phyloP scores from a whole-genome alignment of 2,113 vertebrate genomes.

The Amblyornis subalaris region DNA sequence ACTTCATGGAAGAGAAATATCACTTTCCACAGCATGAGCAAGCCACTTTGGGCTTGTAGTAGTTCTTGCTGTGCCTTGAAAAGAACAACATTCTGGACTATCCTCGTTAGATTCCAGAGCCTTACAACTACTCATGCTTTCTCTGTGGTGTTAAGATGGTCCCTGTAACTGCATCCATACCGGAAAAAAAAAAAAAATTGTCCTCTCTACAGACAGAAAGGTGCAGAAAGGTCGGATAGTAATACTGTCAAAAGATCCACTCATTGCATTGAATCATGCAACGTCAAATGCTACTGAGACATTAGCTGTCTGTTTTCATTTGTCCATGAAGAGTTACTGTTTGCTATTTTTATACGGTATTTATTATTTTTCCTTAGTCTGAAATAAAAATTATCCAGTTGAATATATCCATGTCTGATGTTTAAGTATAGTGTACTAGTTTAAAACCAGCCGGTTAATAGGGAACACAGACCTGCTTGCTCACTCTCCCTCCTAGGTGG shows the following conservation, averaged over 20 bases:
- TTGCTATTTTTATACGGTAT: not conserved
- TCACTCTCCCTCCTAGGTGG: not conserved
- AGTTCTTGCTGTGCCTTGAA: not conserved
- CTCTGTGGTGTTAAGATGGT: not conserved
- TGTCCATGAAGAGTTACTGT: not conserved
- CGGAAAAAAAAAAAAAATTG: not conserved
- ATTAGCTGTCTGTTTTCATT: not conserved
- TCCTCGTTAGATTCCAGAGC: not conserved
- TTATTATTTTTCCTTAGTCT: not conserved
- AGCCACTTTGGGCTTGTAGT: not conserved
- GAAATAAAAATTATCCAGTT: not conserved
- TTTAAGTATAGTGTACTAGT: not conserved
- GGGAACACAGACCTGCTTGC: not conserved
- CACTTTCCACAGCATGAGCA: accelerated
- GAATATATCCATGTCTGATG: not conserved
- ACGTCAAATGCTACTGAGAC: not conserved
- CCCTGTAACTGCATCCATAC: not conserved
- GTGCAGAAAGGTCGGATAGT: not conserved
- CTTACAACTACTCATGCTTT: not conserved
- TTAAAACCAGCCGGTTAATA: not conserved
- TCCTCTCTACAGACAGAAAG: not conserved
- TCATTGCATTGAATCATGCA: not conserved
- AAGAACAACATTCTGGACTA: not conserved
- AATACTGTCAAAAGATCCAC: not conserved
- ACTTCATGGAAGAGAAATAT: not conserved